These are phyloP conservation scores for Spodoptera picta DNA, from an alignment of 2,888 invertebrate genomes.

Conservation along the genomic window DNA sequence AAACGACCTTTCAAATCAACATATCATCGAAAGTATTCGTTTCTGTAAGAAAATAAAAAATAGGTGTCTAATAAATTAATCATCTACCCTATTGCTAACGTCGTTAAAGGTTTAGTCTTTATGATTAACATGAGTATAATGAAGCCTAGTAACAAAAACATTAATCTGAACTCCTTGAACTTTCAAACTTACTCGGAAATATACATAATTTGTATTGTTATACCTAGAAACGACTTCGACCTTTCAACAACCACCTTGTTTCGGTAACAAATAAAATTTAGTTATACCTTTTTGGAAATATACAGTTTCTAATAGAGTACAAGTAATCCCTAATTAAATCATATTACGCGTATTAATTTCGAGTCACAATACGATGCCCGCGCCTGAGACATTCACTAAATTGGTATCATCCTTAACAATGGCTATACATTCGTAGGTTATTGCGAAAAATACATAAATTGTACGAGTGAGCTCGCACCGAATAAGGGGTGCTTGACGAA, in stretches of 20 bases:
- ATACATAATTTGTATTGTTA: no score
- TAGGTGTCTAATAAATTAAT: no score
- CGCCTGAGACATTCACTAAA: conserved; percentile 72
- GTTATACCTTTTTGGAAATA: background rate
- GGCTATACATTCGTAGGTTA: conserved; percentile 65
- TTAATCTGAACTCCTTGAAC: background rate
- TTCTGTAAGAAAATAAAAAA: no score
- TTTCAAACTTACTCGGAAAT: no score
- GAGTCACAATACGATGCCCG: conserved; percentile 57
- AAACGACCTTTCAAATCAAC: no score
- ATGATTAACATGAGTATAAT: background rate
- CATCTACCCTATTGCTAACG: conserved; percentile 3
- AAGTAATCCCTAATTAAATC: conserved; percentile 50
- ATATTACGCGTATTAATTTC: conserved; percentile 59
- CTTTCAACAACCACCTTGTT: no score
- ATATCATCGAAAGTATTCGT: no score
- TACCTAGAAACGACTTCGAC: no score
- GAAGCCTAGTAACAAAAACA: background rate
- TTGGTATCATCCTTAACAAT: conserved; percentile 70
- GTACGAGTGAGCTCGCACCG: conserved; percentile 66
- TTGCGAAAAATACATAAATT: conserved; percentile 69
- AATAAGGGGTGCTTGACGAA: conserved; percentile 75
- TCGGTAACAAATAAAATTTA: no score
- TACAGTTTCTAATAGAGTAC: background rate
- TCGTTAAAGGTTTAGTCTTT: background rate